Conservation (phyloP, 2,797 vertebrate genomes). For the Enoplosus armatus region DNA sequence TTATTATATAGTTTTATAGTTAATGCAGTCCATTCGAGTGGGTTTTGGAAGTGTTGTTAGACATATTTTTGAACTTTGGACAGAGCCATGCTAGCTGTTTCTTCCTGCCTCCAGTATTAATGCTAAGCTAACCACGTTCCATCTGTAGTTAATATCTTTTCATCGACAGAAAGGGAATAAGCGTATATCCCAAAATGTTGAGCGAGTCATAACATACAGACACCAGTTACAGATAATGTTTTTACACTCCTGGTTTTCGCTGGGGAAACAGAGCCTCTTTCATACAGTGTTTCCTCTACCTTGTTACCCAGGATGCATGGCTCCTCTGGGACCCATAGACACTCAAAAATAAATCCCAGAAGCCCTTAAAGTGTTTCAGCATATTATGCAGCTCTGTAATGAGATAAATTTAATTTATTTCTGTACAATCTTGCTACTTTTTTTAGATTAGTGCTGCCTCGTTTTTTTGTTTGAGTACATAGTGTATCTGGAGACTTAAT, state of each 20-base stretch:
- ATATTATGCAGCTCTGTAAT: conserved; percentile 9
- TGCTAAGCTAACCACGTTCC: background rate
- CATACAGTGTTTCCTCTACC: conserved; percentile 5
- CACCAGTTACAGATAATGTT: background rate
- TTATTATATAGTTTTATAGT: background rate
- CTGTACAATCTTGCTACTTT: background rate
- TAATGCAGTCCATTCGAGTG: background rate
- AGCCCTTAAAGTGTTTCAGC: conserved; percentile 7
- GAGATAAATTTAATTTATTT: background rate
- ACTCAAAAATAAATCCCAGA: background rate
- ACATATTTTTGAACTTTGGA: background rate
- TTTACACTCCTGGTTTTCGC: background rate
- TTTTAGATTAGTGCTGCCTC: background rate
- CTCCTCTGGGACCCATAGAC: conserved; percentile 7
- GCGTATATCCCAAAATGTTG: background rate
- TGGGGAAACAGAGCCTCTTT: background rate
- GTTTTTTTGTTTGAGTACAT: background rate
- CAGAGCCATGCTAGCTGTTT: background rate
- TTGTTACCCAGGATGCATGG: conserved; percentile 28
- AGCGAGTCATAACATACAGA: no score
- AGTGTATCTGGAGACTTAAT: background rate
- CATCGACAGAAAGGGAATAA: background rate
- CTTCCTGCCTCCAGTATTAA: background rate
- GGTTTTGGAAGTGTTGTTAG: no score
- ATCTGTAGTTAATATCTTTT: background rate